These are phyloP conservation scores for Tipula helvola DNA, from an alignment of 2,888 invertebrate species.

Conservation along the genomic window DNA sequence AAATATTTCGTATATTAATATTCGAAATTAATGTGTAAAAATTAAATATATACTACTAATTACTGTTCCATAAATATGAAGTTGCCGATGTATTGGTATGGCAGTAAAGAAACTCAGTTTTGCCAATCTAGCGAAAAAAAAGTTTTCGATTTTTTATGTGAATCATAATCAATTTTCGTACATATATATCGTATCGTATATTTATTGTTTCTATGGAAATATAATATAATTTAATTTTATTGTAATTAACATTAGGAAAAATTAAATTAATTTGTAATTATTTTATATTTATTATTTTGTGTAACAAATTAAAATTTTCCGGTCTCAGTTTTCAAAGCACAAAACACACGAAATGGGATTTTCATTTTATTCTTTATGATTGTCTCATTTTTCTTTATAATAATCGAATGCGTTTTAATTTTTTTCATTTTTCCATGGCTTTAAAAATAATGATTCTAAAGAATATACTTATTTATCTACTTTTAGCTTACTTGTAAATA, in stretches of 20 bases:
- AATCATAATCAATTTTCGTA: not conserved
- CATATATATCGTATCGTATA: not conserved
- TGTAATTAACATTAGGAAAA: not conserved
- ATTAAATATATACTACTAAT: not conserved
- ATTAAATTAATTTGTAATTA: not conserved
- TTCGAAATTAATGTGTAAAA: not conserved
- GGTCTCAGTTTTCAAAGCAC: not conserved
- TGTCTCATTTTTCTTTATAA: not conserved
- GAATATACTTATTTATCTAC: constrained; percentile 11
- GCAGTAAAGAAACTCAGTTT: not conserved
- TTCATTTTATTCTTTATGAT: not conserved
- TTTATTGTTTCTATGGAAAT: not conserved
- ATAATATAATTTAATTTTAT: not conserved
- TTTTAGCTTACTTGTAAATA: constrained; percentile 36
- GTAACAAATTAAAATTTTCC: not conserved
- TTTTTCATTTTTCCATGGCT: not conserved
- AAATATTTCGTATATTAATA: not conserved
- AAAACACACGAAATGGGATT: not conserved
- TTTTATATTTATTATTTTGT: not conserved
- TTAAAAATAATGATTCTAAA: not conserved
- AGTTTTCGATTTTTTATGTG: not conserved
- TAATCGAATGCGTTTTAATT: constrained; percentile 5
- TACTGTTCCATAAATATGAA: not conserved
- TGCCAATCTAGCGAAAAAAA: not conserved
- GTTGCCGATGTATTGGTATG: not conserved